These are phyloP conservation scores for Alosa sapidissima DNA, from an alignment of 2,797 vertebrate species.

Conservation along the genomic window DNA sequence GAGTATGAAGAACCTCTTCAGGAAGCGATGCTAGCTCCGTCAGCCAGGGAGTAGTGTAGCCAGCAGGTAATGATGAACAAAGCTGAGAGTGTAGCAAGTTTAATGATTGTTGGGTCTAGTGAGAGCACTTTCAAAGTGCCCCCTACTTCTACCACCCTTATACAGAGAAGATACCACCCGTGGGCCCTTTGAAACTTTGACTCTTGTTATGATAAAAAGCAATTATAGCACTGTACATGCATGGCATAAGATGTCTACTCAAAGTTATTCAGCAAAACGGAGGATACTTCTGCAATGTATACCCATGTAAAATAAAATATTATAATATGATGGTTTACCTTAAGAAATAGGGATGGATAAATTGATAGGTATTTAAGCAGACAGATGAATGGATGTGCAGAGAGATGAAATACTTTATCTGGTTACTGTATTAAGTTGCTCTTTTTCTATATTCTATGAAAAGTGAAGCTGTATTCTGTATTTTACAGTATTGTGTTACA, in stretches of 20 bases:
- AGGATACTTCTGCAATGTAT: background rate
- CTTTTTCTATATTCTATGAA: background rate
- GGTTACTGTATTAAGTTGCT: no score
- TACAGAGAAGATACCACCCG: background rate
- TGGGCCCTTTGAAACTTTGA: background rate
- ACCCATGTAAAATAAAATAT: background rate
- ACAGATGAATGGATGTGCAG: background rate
- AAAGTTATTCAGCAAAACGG: background rate
- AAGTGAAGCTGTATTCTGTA: background rate
- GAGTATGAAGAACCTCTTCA: conserved; percentile 55
- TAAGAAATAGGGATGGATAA: background rate
- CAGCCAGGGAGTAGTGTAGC: conserved; percentile 14
- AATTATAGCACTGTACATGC: conserved; percentile 8
- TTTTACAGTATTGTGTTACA: no score
- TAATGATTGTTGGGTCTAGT: background rate
- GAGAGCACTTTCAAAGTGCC: background rate
- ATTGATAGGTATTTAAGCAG: background rate
- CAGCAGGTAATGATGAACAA: conserved; percentile 4
- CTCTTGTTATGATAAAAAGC: background rate
- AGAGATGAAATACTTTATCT: background rate
- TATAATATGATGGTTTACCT: background rate
- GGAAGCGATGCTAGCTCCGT: conserved; percentile 44
- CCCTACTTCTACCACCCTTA: background rate
- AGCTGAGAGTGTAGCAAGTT: background rate
- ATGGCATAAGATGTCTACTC: background rate